Conservation (phyloP, 53 echinoderm and acorn worm species). For the Apostichopus leukothele region DNA sequence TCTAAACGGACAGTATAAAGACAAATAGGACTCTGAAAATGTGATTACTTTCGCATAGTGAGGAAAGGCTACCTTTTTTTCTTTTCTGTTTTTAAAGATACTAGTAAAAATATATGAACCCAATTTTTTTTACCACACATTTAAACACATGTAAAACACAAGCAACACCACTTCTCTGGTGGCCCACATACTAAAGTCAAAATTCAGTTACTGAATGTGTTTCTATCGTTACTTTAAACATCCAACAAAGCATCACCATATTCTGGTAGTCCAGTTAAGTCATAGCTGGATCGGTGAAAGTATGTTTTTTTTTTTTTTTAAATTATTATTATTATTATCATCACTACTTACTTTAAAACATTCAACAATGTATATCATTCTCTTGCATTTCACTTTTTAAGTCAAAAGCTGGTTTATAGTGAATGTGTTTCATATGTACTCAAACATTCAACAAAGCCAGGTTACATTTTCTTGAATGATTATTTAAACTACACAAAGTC, state of each 20-base stretch:
- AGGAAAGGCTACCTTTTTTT: slow-evolving; percentile 44
- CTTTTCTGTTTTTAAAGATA: neutral
- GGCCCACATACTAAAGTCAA: neutral
- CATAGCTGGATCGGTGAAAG: too few species aligned
- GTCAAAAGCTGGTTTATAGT: too few species aligned
- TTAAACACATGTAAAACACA: neutral
- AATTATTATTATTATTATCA: too few species aligned
- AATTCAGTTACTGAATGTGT: neutral
- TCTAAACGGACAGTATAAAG: slow-evolving; percentile 44
- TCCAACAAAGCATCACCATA: neutral
- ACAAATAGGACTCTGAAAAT: slow-evolving; percentile 31
- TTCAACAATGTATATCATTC: too few species aligned
- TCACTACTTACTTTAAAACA: too few species aligned
- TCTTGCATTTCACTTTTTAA: too few species aligned
- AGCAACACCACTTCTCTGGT: neutral
- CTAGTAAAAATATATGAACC: slow-evolving; percentile 33
- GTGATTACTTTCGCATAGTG: slow-evolving; percentile 50
- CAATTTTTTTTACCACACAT: slow-evolving; percentile 10
- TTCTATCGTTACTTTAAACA: neutral
- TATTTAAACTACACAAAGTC: neutral
- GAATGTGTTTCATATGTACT: too few species aligned
- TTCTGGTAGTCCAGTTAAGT: too few species aligned
- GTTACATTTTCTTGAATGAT: neutral
- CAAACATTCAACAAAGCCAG: neutral
- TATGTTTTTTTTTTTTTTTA: too few species aligned